Evolutionary conservation across 2,113 vertebrate genomes (phyloP).

Genomic region (Rhineura floridana): DNA sequence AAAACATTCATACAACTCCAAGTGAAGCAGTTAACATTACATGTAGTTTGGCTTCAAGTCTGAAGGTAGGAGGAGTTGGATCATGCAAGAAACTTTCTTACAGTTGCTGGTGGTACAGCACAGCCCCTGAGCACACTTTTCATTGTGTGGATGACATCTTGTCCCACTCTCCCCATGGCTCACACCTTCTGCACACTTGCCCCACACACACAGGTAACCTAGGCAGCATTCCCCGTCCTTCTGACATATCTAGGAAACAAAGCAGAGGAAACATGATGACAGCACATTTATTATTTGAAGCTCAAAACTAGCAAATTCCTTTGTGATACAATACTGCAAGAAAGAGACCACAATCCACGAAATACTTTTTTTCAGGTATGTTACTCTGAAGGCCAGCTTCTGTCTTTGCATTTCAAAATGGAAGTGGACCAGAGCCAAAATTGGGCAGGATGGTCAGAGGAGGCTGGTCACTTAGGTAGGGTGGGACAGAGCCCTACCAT

Average conservation of each 20-base stretch:
- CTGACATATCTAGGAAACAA: constrained; percentile 26
- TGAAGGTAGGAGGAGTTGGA: neutral
- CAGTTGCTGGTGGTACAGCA: constrained; percentile 27
- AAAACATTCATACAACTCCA: neutral
- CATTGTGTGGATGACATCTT: constrained; percentile 26
- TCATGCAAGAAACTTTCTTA: neutral
- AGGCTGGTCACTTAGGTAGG: no score
- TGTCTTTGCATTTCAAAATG: neutral
- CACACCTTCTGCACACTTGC: constrained; percentile 24
- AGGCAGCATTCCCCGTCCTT: constrained; percentile 31
- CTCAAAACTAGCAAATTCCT: neutral
- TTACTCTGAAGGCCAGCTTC: neutral
- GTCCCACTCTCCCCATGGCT: constrained; percentile 6
- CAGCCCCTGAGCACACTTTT: constrained; percentile 28
- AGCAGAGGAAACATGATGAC: neutral
- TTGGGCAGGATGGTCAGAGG: no score
- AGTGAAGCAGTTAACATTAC: neutral
- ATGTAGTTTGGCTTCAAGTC: neutral
- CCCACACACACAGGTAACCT: constrained; percentile 20
- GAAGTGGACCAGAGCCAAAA: neutral
- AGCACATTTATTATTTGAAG: neutral
- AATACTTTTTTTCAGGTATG: neutral
- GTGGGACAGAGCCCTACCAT: no score
- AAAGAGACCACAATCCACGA: neutral
- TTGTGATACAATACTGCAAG: neutral